phyloP scores from a whole-genome alignment of 2,797 vertebrate genomes.

The Vultur gryphus region DNA sequence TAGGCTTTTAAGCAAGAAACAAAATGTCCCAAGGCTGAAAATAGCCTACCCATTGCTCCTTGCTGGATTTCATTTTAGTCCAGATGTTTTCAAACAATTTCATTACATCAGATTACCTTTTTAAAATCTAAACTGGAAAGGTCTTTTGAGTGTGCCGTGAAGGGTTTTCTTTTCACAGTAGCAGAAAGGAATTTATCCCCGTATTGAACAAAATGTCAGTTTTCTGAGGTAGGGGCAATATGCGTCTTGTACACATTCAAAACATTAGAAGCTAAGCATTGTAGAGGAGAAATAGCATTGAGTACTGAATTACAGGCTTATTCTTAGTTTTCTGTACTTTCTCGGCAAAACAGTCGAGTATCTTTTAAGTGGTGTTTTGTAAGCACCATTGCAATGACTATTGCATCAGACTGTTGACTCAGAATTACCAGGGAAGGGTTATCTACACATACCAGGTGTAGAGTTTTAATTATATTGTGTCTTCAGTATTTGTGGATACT shows the following conservation, averaged over 20 bases:
- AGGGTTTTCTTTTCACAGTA: neutral
- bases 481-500: neutral
- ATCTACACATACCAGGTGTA: neutral
- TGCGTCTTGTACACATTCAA: neutral
- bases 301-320: neutral
- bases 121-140: constrained; percentile 16
- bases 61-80: constrained; percentile 29
- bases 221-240: neutral
- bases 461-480: neutral
- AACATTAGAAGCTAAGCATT: neutral
- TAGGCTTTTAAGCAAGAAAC: constrained; percentile 57
- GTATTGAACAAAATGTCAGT: neutral
- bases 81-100: constrained; percentile 44
- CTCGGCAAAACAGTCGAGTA: neutral
- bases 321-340: neutral
- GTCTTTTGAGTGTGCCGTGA: neutral
- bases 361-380: neutral
- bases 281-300: neutral
- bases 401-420: neutral
- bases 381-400: neutral
- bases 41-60: constrained; percentile 10
- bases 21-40: constrained; percentile 52
- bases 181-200: neutral
- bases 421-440: neutral
- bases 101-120: constrained; percentile 25